phyloP scores from a whole-genome alignment of 2,888 invertebrate genomes.

The Philereme vetulata region DNA sequence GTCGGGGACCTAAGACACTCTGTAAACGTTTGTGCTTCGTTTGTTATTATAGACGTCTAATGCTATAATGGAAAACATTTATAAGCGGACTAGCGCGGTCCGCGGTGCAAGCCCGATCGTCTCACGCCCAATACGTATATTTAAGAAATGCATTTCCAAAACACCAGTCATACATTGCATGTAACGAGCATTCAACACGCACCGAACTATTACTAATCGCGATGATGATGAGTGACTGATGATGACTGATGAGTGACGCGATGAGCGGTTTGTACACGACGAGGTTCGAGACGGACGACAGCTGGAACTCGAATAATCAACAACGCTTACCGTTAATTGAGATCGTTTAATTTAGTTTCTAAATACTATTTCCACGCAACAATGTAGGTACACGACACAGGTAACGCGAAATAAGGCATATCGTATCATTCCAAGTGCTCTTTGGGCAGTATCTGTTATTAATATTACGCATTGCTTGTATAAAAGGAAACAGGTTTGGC shows the following conservation, averaged over 20 bases:
- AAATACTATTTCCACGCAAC: conserved; percentile 72
- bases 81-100: conserved; percentile 72
- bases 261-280: conserved; percentile 21
- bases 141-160: conserved; percentile 80
- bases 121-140: conserved; percentile 67
- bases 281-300: conserved; percentile 56
- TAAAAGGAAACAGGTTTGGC: conserved; percentile 52
- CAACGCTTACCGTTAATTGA: conserved; percentile 78
- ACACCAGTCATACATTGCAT: conserved; percentile 74
- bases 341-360: conserved; percentile 77
- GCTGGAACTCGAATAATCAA: conserved; percentile 58
- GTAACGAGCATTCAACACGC: conserved; percentile 79
- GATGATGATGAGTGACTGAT: conserved; percentile 13
- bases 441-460: conserved; percentile 54
- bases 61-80: conserved; percentile 64
- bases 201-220: conserved; percentile 49
- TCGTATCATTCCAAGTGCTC: conserved; percentile 58
- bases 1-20: conserved; percentile 70
- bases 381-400: conserved; percentile 76
- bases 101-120: conserved; percentile 78
- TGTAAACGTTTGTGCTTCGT: conserved; percentile 75
- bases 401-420: conserved; percentile 82
- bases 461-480: conserved; percentile 29
- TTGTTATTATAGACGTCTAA: conserved; percentile 64
- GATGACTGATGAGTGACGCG: conserved; percentile 1